phyloP scores from a whole-genome alignment of 37 sponge, comb jelly and placozoan genomes.

The Theonella swinhoei region DNA sequence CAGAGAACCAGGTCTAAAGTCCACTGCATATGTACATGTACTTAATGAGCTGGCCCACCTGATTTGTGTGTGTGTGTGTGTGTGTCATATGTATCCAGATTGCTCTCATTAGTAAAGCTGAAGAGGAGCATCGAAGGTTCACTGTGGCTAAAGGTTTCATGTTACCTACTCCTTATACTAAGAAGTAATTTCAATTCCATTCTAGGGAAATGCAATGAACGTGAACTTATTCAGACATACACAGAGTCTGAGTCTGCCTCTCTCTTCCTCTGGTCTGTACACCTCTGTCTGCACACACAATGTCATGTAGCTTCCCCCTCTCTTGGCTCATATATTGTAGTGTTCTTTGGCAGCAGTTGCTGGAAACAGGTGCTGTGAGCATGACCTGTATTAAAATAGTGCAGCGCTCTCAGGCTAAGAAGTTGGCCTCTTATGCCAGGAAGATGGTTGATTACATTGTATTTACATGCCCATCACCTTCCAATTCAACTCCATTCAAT shows the following conservation, averaged over 20 bases:
- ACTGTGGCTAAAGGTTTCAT: not conserved
- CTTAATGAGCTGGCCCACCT: not conserved
- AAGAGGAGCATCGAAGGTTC: constrained; percentile 58
- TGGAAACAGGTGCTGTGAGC: constrained; percentile 52
- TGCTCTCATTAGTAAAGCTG: constrained; percentile 45
- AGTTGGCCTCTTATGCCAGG: constrained; percentile 42
- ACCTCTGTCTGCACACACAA: not conserved
- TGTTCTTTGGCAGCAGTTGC: constrained; percentile 76
- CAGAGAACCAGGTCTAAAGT: constrained; percentile 5
- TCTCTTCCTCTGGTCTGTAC: constrained; percentile 66
- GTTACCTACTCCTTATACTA: not conserved
- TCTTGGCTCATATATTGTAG: constrained; percentile 40
- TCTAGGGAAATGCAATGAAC: constrained; percentile 43
- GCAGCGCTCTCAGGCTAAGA: constrained; percentile 52
- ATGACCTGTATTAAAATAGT: constrained; percentile 40
- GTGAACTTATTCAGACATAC: constrained; percentile 45
- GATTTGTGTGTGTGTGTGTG: not conserved
- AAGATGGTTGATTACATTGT: constrained; percentile 57
- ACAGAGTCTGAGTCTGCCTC: constrained; percentile 66
- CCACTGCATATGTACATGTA: too few species aligned
- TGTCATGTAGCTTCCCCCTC: not conserved
- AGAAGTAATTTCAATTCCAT: not conserved
- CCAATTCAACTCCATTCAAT: constrained; percentile 26
- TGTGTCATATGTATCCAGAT: not conserved
- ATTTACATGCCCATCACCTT: constrained; percentile 38